These are phyloP conservation scores for Bemisia tabaci DNA, from an alignment of 1,140 invertebrate species.

Conservation along the genomic window DNA sequence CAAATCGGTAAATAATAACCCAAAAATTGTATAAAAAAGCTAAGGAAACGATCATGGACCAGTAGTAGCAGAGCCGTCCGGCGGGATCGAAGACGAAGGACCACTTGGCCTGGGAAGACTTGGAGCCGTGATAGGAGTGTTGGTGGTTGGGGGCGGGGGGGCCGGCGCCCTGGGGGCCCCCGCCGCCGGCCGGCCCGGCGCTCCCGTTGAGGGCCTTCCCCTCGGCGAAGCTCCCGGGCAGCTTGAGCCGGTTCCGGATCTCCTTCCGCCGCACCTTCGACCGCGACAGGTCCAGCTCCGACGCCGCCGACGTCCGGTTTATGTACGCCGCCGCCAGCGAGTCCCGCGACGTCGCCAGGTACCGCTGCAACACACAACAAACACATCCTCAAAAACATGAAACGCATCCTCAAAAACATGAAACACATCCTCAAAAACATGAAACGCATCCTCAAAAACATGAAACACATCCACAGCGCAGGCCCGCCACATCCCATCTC, in stretches of 20 bases:
- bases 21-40: conserved; percentile 98
- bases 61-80: conserved; percentile 84
- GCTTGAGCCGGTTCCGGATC: conserved; percentile 47
- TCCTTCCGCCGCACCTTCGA: conserved; percentile 48
- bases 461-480: no score
- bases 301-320: conserved; percentile 43
- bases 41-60: conserved; percentile 93
- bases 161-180: conserved; percentile 3
- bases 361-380: conserved; percentile 33
- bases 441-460: no score
- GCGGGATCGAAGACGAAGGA: conserved; percentile 87
- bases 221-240: conserved; percentile 41
- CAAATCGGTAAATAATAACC: conserved; percentile 97
- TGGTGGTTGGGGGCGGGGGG: conserved; percentile 8
- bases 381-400: no score
- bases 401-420: no score
- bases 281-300: conserved; percentile 52
- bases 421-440: no score
- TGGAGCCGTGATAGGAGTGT: conserved; percentile 10
- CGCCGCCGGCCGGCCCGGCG: conserved; percentile 22
- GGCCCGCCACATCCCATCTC: no score
- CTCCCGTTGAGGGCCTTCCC: conserved; percentile 33
- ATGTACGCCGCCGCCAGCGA: conserved; percentile 56
- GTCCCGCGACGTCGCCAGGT: conserved; percentile 55
- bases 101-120: conserved; percentile 43